Evolutionary conservation across 2,888 invertebrate genomes (phyloP).

Genomic region (Meteorus cinctellus): DNA sequence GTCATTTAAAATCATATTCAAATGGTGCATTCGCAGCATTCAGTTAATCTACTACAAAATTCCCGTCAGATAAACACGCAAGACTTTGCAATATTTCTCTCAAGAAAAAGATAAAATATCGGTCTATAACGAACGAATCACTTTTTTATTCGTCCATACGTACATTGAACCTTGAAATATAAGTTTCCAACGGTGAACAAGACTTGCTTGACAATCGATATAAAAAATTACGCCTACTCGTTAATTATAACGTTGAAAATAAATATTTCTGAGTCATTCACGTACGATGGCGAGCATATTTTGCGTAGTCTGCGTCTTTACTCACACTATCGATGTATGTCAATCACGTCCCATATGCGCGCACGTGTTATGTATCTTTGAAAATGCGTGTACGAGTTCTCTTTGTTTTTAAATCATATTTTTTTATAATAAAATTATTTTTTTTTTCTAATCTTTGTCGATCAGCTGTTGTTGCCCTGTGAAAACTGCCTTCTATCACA

Average conservation of each 20-base stretch:
- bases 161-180: not conserved
- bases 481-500: conserved; percentile 82
- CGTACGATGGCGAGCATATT: conserved; percentile 61
- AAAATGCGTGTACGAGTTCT: conserved; percentile 53
- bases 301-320: conserved; percentile 54
- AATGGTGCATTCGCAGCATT: conserved; percentile 6
- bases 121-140: conserved; percentile 10
- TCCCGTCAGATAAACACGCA: conserved; percentile 13
- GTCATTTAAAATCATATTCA: conserved; percentile 10
- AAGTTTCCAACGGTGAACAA: not conserved
- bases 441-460: conserved; percentile 76
- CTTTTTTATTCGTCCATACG: conserved; percentile 11
- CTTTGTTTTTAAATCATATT: conserved; percentile 70
- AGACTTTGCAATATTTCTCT: conserved; percentile 26
- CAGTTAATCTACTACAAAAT: conserved; percentile 15
- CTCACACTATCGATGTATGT: conserved; percentile 42
- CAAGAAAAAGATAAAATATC: conserved; percentile 19
- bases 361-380: conserved; percentile 44
- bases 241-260: conserved; percentile 19
- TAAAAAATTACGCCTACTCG: conserved; percentile 15
- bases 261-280: conserved; percentile 32
- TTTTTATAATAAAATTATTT: conserved; percentile 76
- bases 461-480: conserved; percentile 81
- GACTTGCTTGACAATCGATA: not conserved
- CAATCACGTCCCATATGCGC: conserved; percentile 41